Evolutionary conservation across 1,140 invertebrate species (phyloP).

Genomic region (Drosophila orena): DNA sequence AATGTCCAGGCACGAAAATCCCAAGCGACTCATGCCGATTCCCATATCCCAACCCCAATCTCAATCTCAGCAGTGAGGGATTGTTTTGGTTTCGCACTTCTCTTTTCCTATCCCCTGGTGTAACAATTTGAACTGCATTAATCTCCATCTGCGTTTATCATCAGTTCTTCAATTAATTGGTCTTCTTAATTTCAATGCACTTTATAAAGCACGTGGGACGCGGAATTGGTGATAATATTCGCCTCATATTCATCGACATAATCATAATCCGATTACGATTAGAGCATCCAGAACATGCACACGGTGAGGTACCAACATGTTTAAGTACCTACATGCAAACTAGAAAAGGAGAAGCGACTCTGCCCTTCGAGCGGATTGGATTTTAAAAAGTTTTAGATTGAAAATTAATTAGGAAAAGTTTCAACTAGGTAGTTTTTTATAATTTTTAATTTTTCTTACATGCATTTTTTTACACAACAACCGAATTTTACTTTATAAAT

Average conservation of each 20-base stretch:
- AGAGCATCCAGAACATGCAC: conserved; percentile 7
- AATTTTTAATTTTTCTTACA: neutral
- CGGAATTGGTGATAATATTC: conserved; percentile 37
- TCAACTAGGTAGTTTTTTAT: neutral
- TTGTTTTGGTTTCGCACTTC: conserved; percentile 52
- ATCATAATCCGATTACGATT: conserved; percentile 74
- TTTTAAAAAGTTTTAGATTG: conserved; percentile 55
- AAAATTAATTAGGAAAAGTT: conserved; percentile 58
- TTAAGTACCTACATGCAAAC: neutral
- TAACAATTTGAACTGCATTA: conserved; percentile 46
- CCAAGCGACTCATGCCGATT: conserved; percentile 41
- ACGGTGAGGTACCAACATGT: conserved; percentile 1
- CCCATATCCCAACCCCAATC: conserved; percentile 33
- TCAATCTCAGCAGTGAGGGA: conserved; percentile 53
- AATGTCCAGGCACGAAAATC: conserved; percentile 74
- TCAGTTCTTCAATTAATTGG: conserved; percentile 65
- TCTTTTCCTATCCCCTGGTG: neutral
- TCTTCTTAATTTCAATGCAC: conserved; percentile 52
- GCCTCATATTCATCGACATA: conserved; percentile 47
- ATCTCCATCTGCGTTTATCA: conserved; percentile 48
- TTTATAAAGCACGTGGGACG: conserved; percentile 14
- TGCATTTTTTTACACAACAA: too few species aligned
- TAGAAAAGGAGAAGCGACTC: neutral
- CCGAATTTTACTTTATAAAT: too few species aligned
- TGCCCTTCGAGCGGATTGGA: conserved; percentile 1